These are phyloP conservation scores for Psammodynastes pulverulentus DNA, from an alignment of 2,113 vertebrate species.

Conservation along the genomic window DNA sequence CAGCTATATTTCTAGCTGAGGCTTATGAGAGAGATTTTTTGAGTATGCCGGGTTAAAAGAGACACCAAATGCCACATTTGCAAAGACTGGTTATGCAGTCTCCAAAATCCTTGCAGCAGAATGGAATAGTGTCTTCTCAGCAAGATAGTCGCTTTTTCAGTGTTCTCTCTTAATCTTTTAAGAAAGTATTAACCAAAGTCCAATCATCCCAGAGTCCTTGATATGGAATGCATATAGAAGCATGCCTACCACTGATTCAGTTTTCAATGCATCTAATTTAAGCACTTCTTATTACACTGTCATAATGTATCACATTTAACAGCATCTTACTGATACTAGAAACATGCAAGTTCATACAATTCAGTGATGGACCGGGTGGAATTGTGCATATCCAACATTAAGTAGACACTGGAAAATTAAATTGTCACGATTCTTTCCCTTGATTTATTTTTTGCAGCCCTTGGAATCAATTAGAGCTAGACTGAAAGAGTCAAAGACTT, in stretches of 20 bases:
- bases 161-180: neutral
- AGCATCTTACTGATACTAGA: too few relatives aligned
- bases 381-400: neutral
- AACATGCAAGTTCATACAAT: neutral
- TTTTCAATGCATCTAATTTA: neutral
- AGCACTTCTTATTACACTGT: neutral
- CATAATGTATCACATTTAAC: neutral
- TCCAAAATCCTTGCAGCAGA: neutral
- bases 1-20: neutral
- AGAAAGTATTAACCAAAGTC: neutral
- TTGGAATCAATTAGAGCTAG: neutral
- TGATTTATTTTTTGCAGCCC: neutral
- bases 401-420: neutral
- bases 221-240: neutral
- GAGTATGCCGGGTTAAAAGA: neutral
- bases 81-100: neutral
- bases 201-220: neutral
- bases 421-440: neutral
- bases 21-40: neutral
- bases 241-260: neutral
- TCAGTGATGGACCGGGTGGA: neutral
- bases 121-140: neutral
- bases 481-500: neutral
- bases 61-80: neutral
- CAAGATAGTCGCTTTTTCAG: neutral